Base-by-base conservation (phyloP, 2,888 invertebrate genomes). In the Griposia aprilina region DNA sequence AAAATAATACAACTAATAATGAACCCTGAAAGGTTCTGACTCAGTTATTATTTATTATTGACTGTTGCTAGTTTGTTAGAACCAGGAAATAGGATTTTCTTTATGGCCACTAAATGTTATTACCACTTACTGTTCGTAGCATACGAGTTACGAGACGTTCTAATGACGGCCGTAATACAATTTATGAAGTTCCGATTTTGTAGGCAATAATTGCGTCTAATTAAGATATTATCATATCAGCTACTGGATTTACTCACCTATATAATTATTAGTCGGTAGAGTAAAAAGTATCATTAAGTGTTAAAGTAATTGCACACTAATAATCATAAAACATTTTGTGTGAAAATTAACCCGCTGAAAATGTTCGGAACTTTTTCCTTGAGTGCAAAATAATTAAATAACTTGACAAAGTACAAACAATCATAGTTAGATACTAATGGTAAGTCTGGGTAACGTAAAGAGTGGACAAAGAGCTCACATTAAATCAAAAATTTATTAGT, bases 31-130 rank as follows among this genome's bases (percentile, higher is more conserved):
- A n/a, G 17, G 41, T 82, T 48, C 30, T 62, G 67, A 48, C 36
- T 68, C 23, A 7, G 26, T 69, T 45, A 13, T 48, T 55, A 60
- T 60, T n/a, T 36, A 59, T 57, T 23, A 36, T 36, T 36, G 30
- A 36, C 45, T 17, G 41, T 70, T 26, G 17, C 10, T 13, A 17
- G 62, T 60, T 23, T 11, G 17, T 55, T 45, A 74, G 23, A 7
- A 26, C 13, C 67, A 55, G 72, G 72, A 78, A 79, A 73, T 62
- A 62, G 23, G 23, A 48, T 45, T 17, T 23, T 30, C 13, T 79
- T 73, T 60, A 83, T 66, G 60, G 50, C 23, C 50, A 63, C 55
- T 75, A 70, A 83, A 72, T 45, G n/a, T 36, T 45, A 5, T 45
- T 15, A 26, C 13, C 62, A 65, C 55, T 50, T 6, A 50, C 81